Base-by-base conservation (phyloP, 2,888 invertebrate species). In the Heliconius ethilla region DNA sequence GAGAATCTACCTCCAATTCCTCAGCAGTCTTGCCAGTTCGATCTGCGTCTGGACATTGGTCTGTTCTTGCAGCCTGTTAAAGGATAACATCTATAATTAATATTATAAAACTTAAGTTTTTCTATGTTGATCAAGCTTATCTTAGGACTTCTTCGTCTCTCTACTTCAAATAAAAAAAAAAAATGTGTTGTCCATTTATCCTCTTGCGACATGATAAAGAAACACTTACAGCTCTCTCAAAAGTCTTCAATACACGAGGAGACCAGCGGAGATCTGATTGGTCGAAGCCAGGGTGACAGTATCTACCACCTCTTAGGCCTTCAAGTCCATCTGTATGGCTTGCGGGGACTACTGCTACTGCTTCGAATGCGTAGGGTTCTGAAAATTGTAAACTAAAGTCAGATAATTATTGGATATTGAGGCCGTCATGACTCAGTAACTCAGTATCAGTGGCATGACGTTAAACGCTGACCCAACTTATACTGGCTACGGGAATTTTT, bases 231-330 rank as follows among this genome's bases (percentile, higher is more conserved):
- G 85, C 82, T 59, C 91, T 87, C 84, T 96, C 96, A 81, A 97
- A 95, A 79, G 95, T 91, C 87, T 95, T 96, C 70, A 96, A 88
- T 9, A 96, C 94, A 37, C 95, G 89, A 33, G 95, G 96, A 2
- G 95, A 95, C 95, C 96, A 95, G 40, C 92, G 89, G 75, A 94
- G 87, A 18, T 95, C 95, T 0, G 91, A 85, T 76, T 93, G 91
- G 63, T 93, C 94, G 69, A 96, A 92, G 0, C 96, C 96, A 0
- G 96, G 96, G 88, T 96, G 96, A 82, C 97, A 97, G 86, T 95
- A 95, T 25, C 93, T 94, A 9, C 91, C 93, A 1, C 94, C 94
- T 25, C 89, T 89, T 0, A 96, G 89, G 18, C 92, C 93, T 2
- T 88, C 88, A 4, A 96, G 86, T 0, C 95, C 95, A 18, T 92